A percentile compares a stretch with the other conserved stretches of the same genome.
phyloP scores from a whole-genome alignment of 2,113 vertebrate genomes.

The Choloepus hoffmanni region DNA sequence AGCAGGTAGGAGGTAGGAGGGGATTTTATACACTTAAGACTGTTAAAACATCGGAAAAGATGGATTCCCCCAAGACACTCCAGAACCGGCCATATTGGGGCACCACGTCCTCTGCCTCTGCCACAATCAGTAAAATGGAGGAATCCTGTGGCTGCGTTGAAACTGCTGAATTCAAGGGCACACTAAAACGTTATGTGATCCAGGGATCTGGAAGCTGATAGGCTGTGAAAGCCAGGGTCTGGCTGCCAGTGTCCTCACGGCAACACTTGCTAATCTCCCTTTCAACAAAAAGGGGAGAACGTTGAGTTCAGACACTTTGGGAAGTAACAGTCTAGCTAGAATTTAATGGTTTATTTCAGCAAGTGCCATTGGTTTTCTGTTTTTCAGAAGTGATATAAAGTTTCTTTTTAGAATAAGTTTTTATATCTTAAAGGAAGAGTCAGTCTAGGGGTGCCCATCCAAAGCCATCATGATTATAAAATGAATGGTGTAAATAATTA shows the following conservation, averaged over 20 bases:
- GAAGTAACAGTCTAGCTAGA: neutral
- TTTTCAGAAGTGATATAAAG: neutral
- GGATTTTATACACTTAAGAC: neutral
- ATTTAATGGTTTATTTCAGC: neutral
- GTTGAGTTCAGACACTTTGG: neutral
- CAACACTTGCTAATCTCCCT: neutral
- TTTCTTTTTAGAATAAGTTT: neutral
- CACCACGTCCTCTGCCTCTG: neutral
- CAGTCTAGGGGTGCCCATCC: neutral
- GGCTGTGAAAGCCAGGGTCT: neutral
- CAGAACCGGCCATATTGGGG: neutral
- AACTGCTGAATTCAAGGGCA: neutral
- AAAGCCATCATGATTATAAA: neutral
- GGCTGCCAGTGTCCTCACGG: neutral
- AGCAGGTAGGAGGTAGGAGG: neutral
- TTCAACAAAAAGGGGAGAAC: neutral
- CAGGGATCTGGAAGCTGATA: neutral
- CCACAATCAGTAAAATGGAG: neutral
- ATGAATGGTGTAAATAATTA: neutral
- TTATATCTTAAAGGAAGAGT: neutral
- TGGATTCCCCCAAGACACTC: neutral
- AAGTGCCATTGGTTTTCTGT: neutral
- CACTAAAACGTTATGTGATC: fast-evolving
- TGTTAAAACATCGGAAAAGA: neutral
- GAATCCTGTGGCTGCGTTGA: neutral